A percentile compares a stretch with the other conserved stretches of the same genome.
Evolutionary conservation across 2,113 vertebrate genomes (phyloP).

Genomic region (Halichoerus grypus): DNA sequence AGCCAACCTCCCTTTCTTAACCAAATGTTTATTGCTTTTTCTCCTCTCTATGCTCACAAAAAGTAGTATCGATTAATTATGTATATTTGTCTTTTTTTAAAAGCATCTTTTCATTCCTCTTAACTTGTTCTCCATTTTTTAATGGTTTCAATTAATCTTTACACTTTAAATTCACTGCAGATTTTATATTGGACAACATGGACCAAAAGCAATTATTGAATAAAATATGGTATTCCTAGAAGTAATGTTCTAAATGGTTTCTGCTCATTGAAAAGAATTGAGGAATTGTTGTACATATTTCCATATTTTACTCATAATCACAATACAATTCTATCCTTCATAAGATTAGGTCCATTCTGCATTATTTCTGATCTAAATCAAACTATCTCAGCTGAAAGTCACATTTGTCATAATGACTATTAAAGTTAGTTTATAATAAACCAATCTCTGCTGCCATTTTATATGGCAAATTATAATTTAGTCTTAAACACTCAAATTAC

Average conservation of each 20-base stretch:
- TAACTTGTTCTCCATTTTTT: conserved; percentile 23
- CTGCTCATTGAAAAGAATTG: neutral
- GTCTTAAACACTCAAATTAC: neutral
- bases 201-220: conserved; percentile 31
- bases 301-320: conserved; percentile 38
- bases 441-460: neutral
- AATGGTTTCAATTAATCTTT: conserved; percentile 60
- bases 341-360: neutral
- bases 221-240: neutral
- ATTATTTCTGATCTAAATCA: conserved; percentile 56
- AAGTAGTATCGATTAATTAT: conserved; percentile 29
- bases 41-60: neutral
- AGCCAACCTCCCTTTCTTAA: neutral
- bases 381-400: neutral
- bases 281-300: neutral
- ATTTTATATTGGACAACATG: neutral
- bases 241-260: neutral
- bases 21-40: conserved; percentile 6
- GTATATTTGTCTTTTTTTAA: conserved; percentile 12
- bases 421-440: conserved; percentile 50
- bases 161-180: neutral
- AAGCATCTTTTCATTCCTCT: conserved; percentile 2
- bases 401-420: conserved; percentile 44
- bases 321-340: neutral
- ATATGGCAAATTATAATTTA: conserved; percentile 41